Evolutionary conservation across 2,113 vertebrate genomes (phyloP), one percentile per base, ranked within the genome.

Genomic region (Beaufortia kweichowensis): DNA sequence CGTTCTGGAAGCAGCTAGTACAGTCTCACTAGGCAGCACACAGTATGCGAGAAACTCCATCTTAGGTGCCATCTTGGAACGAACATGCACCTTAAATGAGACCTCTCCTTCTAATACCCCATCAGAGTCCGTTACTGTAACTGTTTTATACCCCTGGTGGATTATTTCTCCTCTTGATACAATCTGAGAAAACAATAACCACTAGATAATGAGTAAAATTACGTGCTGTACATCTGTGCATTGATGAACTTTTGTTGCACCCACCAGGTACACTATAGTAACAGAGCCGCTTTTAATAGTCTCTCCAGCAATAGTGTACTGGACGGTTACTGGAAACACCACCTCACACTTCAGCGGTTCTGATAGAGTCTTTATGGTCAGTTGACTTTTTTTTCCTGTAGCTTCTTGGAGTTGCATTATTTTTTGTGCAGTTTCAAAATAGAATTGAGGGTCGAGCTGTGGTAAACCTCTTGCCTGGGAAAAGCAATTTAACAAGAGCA

Each of bases 1-100:
- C 15, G 69, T 84, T 21, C 81, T 84, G n/a, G 83, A 93, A 63
- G 94, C 84, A 7, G 94, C 93, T 5, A 96, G 84, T 67, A 96
- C 84, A 4, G 84, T 91, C 62, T 91, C 87, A 15, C 57, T 86
- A 50, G 92, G 91, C 63, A 95, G 92, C 19, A 95, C 41, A 0
- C 88, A 86, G 21, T 94, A 96, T 1, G 88, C 79, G 14, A 98
- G 66, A 35, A 96, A 0, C 26, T 85, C 78, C 35, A 91, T 41
- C 0, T 21, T 43, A n/a, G 94, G 91, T 6, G 85, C 82, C 77
- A 95, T 76, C 0, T 91, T 90, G 41, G 91, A 24, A 0, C 57
- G 78, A 72, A 92, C 68, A 4, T 17, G 9, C 39, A 98, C 8
- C 1, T 78, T 82, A 10, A 97, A 87, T 1, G 88, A 84, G 15